Evolutionary conservation across 2,888 invertebrate species (phyloP).

Genomic region (Lathronympha strigana): DNA sequence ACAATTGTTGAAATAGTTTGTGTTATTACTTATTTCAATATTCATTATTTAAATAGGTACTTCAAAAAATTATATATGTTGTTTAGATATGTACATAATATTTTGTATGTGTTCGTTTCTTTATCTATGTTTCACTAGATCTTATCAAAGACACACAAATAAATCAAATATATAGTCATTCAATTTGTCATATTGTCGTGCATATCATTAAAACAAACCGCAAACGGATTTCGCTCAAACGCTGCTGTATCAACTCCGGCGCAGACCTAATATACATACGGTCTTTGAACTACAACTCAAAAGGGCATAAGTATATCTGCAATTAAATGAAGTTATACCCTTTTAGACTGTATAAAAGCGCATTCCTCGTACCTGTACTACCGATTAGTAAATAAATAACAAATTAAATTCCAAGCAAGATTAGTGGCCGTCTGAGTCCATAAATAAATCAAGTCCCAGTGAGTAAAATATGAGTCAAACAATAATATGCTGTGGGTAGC

Average conservation of each 20-base stretch:
- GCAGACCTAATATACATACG: constrained; percentile 1
- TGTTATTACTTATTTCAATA: too few relatives aligned
- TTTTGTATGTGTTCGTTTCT: too few relatives aligned
- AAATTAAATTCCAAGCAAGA: constrained; percentile 80
- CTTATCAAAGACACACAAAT: background rate
- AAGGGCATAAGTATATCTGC: background rate
- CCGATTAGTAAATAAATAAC: constrained; percentile 74
- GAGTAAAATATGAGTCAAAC: constrained; percentile 79
- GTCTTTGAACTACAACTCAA: background rate
- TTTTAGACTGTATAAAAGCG: background rate
- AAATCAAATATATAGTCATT: background rate
- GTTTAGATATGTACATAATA: too few relatives aligned
- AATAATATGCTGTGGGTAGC: constrained; percentile 74
- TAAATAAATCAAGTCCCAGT: constrained; percentile 78
- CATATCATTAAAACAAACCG: background rate
- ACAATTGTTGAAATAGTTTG: too few relatives aligned
- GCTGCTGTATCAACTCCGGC: background rate
- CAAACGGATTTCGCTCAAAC: constrained; percentile 12
- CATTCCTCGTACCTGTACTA: constrained; percentile 27
- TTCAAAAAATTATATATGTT: too few relatives aligned
- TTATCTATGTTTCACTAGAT: background rate
- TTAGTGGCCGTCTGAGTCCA: constrained; percentile 74
- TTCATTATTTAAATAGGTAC: too few relatives aligned
- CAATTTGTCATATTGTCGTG: constrained; percentile 9
- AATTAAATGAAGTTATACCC: background rate